Percentiles rank a stretch among this genome's conserved stretches.
Conservation (phyloP, 2,113 vertebrate genomes). For the Aphelocoma coerulescens region DNA sequence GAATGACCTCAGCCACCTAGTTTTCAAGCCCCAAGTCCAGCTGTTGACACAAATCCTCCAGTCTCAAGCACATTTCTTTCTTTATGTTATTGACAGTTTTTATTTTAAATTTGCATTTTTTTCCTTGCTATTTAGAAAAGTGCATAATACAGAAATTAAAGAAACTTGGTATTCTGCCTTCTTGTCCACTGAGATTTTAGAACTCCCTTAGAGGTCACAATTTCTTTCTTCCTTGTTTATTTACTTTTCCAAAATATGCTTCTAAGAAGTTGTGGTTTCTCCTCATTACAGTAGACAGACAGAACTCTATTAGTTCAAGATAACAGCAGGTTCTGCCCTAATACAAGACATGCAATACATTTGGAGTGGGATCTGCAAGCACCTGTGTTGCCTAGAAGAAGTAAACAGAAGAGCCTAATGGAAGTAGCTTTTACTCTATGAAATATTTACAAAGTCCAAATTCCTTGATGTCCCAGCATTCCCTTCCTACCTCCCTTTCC, state of each 20-base stretch:
- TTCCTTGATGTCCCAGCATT: not conserved
- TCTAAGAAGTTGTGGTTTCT: not conserved
- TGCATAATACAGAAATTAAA: not conserved
- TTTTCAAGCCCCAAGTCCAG: constrained; percentile 28
- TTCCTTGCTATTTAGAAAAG: not conserved
- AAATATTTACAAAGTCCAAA: not conserved
- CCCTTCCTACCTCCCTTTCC: not conserved
- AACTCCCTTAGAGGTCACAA: not conserved
- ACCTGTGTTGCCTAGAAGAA: not conserved
- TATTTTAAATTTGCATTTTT: not conserved
- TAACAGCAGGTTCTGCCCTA: not conserved
- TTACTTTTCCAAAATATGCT: not conserved
- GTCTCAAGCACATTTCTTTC: not conserved
- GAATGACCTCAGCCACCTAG: constrained; percentile 31
- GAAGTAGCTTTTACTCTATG: not conserved
- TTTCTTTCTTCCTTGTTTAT: not conserved
- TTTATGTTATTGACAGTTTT: not conserved
- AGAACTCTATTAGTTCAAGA: not conserved
- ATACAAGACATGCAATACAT: not conserved
- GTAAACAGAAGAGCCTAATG: not conserved
- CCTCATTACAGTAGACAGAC: not conserved
- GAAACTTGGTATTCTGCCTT: not conserved
- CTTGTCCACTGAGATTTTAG: not conserved
- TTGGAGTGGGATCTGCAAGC: not conserved
- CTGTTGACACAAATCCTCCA: constrained; percentile 25